phyloP scores from a whole-genome alignment of 2,113 vertebrate genomes.

The Trematomus loennbergii region DNA sequence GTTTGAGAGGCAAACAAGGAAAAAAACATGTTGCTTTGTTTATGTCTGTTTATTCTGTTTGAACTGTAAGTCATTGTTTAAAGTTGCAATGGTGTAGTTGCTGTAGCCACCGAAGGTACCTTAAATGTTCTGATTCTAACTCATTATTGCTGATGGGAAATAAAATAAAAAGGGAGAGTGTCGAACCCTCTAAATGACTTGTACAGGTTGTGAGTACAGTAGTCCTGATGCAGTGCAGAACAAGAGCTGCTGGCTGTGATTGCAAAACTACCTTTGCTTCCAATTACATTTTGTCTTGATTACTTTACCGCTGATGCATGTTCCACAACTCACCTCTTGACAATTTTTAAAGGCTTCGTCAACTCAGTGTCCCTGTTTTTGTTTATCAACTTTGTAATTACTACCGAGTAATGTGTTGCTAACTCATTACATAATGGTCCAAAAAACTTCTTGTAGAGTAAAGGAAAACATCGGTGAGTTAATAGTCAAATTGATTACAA shows the following conservation, averaged over 20 bases:
- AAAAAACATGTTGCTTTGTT: slow-evolving; percentile 53
- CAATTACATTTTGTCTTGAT: slow-evolving; percentile 60
- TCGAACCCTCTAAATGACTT: slow-evolving; percentile 24
- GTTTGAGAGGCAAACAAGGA: slow-evolving; percentile 33
- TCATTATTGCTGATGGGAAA: slow-evolving; percentile 24
- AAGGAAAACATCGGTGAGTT: slow-evolving; percentile 72
- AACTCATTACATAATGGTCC: slow-evolving; percentile 65
- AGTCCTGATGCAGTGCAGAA: slow-evolving; percentile 39
- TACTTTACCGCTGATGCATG: slow-evolving; percentile 38
- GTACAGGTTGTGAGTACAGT: slow-evolving; percentile 37
- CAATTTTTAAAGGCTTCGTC: slow-evolving; percentile 61
- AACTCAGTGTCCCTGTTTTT: slow-evolving; percentile 58
- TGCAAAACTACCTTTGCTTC: slow-evolving; percentile 51
- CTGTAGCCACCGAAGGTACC: slow-evolving; percentile 4
- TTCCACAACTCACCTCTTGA: slow-evolving; percentile 55
- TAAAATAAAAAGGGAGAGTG: slow-evolving; percentile 11
- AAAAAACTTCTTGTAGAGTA: slow-evolving; percentile 55
- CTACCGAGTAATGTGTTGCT: slow-evolving; percentile 42
- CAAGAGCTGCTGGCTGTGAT: slow-evolving; percentile 48
- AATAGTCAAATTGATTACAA: slow-evolving; percentile 78
- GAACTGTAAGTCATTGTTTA: slow-evolving; percentile 10
- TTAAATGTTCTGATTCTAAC: slow-evolving; percentile 16
- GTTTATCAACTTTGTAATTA: slow-evolving; percentile 71
- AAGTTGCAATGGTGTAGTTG: neutral
- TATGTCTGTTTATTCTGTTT: slow-evolving; percentile 28